Base-by-base conservation (phyloP, 1,140 invertebrate species). In the Helicorthomorpha holstii region DNA sequence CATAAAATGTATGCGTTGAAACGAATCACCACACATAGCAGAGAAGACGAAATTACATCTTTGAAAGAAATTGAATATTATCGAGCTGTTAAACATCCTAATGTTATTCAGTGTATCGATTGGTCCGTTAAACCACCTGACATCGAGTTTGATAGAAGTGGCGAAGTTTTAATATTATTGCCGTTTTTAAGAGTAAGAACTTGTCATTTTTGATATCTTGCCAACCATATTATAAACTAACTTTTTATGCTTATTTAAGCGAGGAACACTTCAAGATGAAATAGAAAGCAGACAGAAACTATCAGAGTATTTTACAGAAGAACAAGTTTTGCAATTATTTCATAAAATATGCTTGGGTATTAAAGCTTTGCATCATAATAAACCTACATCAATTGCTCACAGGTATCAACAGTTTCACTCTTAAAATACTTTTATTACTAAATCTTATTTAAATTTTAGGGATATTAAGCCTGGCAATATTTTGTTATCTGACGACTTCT, bases 391-490 rank as follows among this genome's bases (percentile, higher is more conserved):
- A 23, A 71, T 85, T 57, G 83, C 84, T 49, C 85, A 89, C 62
- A 73, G 66, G 66, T 67, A 54, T 52, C 22, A 52, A 34, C 16
- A 34, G 29, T 16, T 34, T 34, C 29, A 7, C 16, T 34, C 29
- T 16, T 34, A 7, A 34, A 34, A 34, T 34, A 34, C 16, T 34
- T 34, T 34, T 16, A 42, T 44, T 14, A 10, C 7, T 14, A 47
- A 10, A 25, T 27, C 21, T 47, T 21, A 24, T 49, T 51, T 42
- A 27, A 52, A 26, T 55, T 53, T 0, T 52, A 71, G 85, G 62
- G 85, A 91, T 70, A 64, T 90, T 34, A 90, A 91, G 67, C 84
- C 85, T 50, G 80, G 78, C 26, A 90, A 90, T 70, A 76, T 90
- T 58, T 73, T 87, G 58, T 66, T 90, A 23, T 75, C 75, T 24